These are phyloP conservation scores for Agrenia bidenticulata DNA, from an alignment of 2,888 invertebrate species.

Conservation along the genomic window DNA sequence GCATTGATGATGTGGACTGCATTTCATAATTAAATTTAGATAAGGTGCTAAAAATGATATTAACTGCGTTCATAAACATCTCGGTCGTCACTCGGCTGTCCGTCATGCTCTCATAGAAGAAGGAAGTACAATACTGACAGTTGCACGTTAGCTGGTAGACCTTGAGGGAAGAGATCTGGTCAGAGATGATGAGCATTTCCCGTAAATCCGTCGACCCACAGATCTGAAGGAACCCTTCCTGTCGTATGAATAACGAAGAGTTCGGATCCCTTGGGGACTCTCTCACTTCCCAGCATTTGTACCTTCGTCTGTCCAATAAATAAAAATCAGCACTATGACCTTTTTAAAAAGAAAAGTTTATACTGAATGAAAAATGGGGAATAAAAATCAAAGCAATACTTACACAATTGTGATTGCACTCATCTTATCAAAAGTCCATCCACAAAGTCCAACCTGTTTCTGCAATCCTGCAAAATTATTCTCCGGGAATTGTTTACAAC, in stretches of 20 bases:
- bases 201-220: conserved; percentile 32
- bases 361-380: background rate
- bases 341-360: conserved; percentile 3
- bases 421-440: no score
- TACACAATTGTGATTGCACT: conserved; percentile 30
- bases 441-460: no score
- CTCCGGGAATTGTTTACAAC: no score
- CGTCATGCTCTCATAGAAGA: conserved; percentile 21
- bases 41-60: conserved; percentile 36
- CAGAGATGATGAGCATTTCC: conserved; percentile 36
- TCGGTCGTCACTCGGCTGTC: conserved; percentile 23
- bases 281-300: conserved; percentile 26
- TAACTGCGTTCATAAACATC: conserved; percentile 36
- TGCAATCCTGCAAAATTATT: no score
- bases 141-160: conserved; percentile 31
- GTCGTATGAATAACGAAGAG: background rate
- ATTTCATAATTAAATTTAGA: conserved; percentile 26
- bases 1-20: conserved; percentile 33
- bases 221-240: conserved; percentile 38
- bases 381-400: conserved; percentile 18
- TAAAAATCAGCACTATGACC: conserved; percentile 2
- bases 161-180: conserved; percentile 26
- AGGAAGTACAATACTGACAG: conserved; percentile 36
- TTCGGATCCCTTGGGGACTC: background rate
- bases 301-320: conserved; percentile 30